Conservation (phyloP, 1,140 invertebrate species). For the Drosophila suzukii region DNA sequence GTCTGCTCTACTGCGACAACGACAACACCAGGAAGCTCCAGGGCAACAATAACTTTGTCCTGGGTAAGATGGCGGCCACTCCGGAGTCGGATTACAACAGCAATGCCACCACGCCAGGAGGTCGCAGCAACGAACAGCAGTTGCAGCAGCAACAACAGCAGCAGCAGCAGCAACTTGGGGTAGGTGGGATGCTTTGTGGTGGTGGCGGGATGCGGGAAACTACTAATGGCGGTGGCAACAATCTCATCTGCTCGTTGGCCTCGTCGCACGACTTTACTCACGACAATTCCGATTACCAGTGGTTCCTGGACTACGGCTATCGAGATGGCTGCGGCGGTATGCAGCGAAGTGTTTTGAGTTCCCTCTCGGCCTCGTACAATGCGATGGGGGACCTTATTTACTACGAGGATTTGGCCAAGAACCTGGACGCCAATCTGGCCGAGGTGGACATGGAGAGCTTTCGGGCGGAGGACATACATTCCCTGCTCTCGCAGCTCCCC, state of each 20-base stretch:
- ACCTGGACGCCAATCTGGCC: constrained; percentile 95
- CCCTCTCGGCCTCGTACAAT: constrained; percentile 91
- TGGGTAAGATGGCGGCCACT: constrained; percentile 79
- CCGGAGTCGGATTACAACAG: constrained; percentile 88
- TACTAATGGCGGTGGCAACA: constrained; percentile 63
- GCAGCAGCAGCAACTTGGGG: constrained; percentile 72
- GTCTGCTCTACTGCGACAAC: constrained; percentile 39
- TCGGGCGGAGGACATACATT: constrained; percentile 95
- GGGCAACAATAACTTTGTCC: constrained; percentile 51
- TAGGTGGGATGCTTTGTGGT: constrained; percentile 78
- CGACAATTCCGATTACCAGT: constrained; percentile 95
- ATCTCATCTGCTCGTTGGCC: constrained; percentile 83
- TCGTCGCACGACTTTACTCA: constrained; percentile 90
- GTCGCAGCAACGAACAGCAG: constrained; percentile 51
- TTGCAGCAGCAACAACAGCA: constrained; percentile 58
- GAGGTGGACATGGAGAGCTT: constrained; percentile 98
- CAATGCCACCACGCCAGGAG: constrained; percentile 84
- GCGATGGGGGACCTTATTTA: constrained; percentile 89
- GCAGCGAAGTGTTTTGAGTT: constrained; percentile 92
- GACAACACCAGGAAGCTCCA: constrained; percentile 23
- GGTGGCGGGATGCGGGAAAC: constrained; percentile 56
- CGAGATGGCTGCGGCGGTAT: constrained; percentile 91
- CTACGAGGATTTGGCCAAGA: constrained; percentile 93
- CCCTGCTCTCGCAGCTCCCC: constrained; percentile 91
- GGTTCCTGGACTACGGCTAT: constrained; percentile 94